Conservation (phyloP, 2,113 vertebrate genomes). For the Hemiscyllium ocellatum region DNA sequence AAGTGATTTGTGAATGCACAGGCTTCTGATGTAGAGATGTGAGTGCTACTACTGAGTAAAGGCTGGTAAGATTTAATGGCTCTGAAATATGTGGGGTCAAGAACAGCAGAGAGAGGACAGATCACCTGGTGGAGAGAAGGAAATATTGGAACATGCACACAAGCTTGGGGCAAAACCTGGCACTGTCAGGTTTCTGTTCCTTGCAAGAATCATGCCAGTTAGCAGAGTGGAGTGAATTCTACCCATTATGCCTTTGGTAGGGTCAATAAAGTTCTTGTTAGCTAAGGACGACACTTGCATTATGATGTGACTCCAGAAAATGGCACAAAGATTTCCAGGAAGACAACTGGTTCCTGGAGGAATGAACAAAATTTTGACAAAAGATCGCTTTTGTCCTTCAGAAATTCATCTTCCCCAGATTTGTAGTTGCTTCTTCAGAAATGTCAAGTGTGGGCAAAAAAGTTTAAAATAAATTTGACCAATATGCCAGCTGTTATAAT, state of each 20-base stretch:
- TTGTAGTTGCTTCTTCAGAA: neutral
- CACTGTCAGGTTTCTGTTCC: neutral
- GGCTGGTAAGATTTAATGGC: neutral
- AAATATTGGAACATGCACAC: neutral
- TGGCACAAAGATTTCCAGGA: neutral
- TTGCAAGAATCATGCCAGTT: neutral
- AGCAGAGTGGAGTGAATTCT: neutral
- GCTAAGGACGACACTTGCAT: neutral
- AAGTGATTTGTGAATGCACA: neutral
- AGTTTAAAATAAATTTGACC: neutral
- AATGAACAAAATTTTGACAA: neutral
- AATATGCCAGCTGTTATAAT: neutral
- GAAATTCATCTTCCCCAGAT: neutral
- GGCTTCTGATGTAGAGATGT: neutral
- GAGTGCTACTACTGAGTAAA: neutral
- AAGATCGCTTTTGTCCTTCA: neutral
- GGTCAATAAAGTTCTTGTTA: neutral
- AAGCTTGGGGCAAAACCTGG: neutral
- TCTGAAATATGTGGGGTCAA: neutral
- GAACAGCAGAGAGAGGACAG: neutral
- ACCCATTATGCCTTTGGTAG: neutral
- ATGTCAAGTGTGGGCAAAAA: neutral
- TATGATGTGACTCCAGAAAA: neutral
- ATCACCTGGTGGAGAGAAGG: neutral
- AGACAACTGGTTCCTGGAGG: neutral